A percentile compares a stretch with the other conserved stretches of the same genome.
Evolutionary conservation across 1,140 invertebrate species (phyloP).

Genomic region (Bactericera cockerelli): DNA sequence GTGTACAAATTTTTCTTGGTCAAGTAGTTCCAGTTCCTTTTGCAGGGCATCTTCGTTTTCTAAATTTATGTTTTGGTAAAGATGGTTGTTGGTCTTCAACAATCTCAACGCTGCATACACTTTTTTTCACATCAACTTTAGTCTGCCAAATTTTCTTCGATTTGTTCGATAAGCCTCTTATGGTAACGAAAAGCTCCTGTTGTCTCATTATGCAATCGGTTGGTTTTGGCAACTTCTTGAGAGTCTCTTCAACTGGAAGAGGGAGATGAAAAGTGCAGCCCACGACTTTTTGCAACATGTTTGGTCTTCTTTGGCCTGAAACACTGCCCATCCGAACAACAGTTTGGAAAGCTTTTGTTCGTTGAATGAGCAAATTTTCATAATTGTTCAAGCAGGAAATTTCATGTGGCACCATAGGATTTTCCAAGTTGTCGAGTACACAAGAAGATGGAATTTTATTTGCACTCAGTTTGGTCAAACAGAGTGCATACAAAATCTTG

Average conservation of each 20-base stretch:
- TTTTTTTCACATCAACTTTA: constrained; percentile 17
- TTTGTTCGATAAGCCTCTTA: constrained; percentile 20
- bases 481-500: constrained; percentile 14
- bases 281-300: constrained; percentile 12
- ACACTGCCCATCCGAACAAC: constrained; percentile 23
- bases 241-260: constrained; percentile 3
- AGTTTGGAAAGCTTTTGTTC: constrained; percentile 27
- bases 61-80: constrained; percentile 19
- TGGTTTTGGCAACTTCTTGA: constrained; percentile 1
- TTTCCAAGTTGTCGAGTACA: constrained; percentile 18
- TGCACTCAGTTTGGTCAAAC: constrained; percentile 15
- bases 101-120: constrained; percentile 16
- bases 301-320: constrained; percentile 13
- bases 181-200: constrained; percentile 23
- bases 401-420: constrained; percentile 13
- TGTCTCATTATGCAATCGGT: constrained; percentile 12
- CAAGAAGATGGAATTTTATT: constrained; percentile 15
- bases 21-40: neutral
- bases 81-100: constrained; percentile 20
- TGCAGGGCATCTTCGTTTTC: too few species aligned
- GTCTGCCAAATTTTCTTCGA: constrained; percentile 20
- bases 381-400: constrained; percentile 22
- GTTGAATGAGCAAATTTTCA: constrained; percentile 25
- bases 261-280: constrained; percentile 9
- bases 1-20: neutral